Evolutionary conservation across 2,113 vertebrate species (phyloP), one percentile per base, ranked within the genome.

Genomic region (Alces alces): DNA sequence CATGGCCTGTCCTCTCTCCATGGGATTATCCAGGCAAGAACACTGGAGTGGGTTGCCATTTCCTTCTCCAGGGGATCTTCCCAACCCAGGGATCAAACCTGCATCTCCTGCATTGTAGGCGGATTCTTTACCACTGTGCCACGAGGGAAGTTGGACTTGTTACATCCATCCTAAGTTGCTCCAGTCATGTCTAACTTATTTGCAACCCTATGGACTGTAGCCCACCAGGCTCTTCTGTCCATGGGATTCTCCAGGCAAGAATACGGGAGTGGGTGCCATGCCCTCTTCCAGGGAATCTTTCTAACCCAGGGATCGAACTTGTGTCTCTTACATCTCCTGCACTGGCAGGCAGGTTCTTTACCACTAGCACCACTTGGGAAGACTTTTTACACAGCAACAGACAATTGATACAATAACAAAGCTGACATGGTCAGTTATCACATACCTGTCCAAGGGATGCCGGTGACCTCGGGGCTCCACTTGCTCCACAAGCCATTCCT

Each of bases 381-480:
- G 16, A 36, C 78, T 23, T 23, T 50, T 76, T 33, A 19, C 9
- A 39, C 0, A 15, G 52, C 43, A 4, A 23, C 5, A 76, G 54
- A 33, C 33, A 17, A 19, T 27, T 6, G 52, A 50, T 4, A 36
- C 1, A 16, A 43, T 5, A 11, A n/a, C 23, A 21, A 2, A 66
- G 85, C 21, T 2, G 27, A 91, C 13, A 36, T 0, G 0, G 3
- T 0, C 8, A 9, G 25, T 70, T 52, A 21, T 17, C 30, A 3
- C 30, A 4, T 95, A 99, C 99, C 99, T 98, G 93, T 98, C 99
- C 99, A 99, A 0, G 99, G 99, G 2, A 64, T 91, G 7, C 98
- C 98, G 0, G 17, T 47, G 0, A 45, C 98, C 95, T 98, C 98
- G 0, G 2, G 93, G 97, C 99, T 99, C 99, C 99, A 99, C 16